Conservation (phyloP, 64 coral and sea anemone genomes). For the Astreopora myriophthalma region DNA sequence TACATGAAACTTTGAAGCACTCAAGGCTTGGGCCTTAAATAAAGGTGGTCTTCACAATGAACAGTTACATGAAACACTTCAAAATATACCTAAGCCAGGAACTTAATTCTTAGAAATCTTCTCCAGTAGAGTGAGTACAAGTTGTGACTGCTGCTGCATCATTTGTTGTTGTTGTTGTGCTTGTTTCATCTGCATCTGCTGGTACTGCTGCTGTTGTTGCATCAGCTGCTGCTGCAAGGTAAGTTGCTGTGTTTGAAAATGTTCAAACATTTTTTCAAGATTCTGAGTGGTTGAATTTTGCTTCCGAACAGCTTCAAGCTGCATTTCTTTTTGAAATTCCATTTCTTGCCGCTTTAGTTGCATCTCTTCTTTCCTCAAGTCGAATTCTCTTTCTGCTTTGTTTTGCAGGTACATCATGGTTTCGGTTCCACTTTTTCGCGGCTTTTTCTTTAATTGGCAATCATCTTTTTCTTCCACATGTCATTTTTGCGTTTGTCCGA, state of each 20-base stretch:
- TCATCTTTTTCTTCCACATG: background rate
- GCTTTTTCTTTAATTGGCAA: background rate
- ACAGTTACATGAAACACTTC: too few relatives aligned
- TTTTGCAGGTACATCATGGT: background rate
- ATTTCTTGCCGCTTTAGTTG: background rate
- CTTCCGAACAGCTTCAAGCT: background rate
- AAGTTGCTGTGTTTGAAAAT: constrained; percentile 30
- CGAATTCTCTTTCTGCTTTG: background rate
- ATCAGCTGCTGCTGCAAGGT: constrained; percentile 8
- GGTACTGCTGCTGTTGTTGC: constrained; percentile 21
- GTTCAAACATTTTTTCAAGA: constrained; percentile 15
- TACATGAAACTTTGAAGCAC: too few relatives aligned
- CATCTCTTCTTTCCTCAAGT: background rate
- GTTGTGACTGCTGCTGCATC: constrained; percentile 34
- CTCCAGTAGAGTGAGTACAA: background rate
- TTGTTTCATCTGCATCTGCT: constrained; percentile 2
- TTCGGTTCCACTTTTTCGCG: background rate
- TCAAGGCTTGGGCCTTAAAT: too few relatives aligned
- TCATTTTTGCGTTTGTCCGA: constrained; percentile 32
- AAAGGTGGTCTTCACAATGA: too few relatives aligned
- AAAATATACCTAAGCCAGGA: too few relatives aligned
- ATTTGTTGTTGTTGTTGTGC: constrained; percentile 43
- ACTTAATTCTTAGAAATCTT: background rate
- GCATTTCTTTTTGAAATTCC: background rate
- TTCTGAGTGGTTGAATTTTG: too few relatives aligned